phyloP scores from a whole-genome alignment of 2,797 vertebrate species.

The Dallia pectoralis region DNA sequence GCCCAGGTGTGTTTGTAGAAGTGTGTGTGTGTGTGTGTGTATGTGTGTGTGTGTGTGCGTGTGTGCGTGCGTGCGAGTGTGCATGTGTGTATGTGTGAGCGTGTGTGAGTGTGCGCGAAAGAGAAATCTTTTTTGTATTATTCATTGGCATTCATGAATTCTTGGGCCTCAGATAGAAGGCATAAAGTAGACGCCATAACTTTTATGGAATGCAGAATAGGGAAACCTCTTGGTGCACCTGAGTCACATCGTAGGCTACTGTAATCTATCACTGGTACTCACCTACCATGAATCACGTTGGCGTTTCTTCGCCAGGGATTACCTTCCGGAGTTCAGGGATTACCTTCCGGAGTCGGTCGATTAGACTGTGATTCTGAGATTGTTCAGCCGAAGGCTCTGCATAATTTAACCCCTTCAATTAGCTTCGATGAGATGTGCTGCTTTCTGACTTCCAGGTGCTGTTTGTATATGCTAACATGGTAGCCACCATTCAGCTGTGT shows the following conservation, averaged over 20 bases:
- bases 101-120: background rate
- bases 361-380: background rate
- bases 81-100: background rate
- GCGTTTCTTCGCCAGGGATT: conserved; percentile 38
- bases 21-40: background rate
- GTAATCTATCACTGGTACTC: conserved; percentile 43
- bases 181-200: background rate
- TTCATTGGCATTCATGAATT: conserved; percentile 37
- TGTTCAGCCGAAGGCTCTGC: no score
- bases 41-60: background rate
- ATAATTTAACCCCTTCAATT: no score
- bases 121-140: conserved; percentile 61
- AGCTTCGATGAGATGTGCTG: no score
- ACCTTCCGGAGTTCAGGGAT: conserved; percentile 49
- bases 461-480: no score
- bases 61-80: background rate
- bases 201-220: background rate
- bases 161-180: conserved; percentile 19
- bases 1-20: conserved; percentile 10
- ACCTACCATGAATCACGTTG: conserved; percentile 26
- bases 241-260: conserved; percentile 26
- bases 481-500: no score
- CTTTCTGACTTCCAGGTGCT: no score
- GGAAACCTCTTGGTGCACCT: conserved; percentile 12
- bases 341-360: conserved; percentile 45